phyloP scores from a whole-genome alignment of 2,797 vertebrate genomes.

The Lagodon rhomboides region DNA sequence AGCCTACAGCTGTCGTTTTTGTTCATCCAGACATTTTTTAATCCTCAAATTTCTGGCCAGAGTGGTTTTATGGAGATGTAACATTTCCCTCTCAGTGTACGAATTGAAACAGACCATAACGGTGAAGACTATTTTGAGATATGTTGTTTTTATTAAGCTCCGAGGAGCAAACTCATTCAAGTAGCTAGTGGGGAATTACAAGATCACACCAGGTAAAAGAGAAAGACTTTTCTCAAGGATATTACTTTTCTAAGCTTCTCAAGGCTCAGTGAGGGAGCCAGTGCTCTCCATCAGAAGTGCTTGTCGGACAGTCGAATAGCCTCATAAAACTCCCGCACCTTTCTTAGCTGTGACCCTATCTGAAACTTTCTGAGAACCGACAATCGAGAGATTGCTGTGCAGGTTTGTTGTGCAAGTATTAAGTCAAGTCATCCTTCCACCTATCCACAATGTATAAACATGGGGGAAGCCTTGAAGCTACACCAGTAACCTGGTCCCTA shows the following conservation, averaged over 20 bases:
- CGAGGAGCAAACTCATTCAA: background rate
- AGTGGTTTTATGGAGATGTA: background rate
- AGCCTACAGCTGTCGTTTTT: constrained; percentile 24
- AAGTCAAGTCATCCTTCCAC: background rate
- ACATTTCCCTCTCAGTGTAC: background rate
- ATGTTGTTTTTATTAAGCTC: background rate
- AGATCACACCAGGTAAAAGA: background rate
- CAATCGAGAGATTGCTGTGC: background rate
- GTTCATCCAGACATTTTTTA: constrained; percentile 15
- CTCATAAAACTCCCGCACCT: background rate
- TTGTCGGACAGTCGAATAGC: background rate
- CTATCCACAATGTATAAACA: background rate
- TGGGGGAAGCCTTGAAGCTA: background rate
- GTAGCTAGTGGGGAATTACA: background rate
- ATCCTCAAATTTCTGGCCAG: background rate
- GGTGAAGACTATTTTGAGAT: background rate
- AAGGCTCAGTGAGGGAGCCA: background rate
- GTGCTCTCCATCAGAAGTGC: background rate
- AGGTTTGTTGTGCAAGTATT: background rate
- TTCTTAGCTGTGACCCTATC: background rate
- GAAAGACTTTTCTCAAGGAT: background rate
- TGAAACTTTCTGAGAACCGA: background rate
- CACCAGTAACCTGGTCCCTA: background rate
- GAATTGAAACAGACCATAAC: background rate
- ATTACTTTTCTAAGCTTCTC: background rate